These are phyloP conservation scores for Heliconius charithonia DNA, from an alignment of 2,888 invertebrate genomes.

Conservation along the genomic window DNA sequence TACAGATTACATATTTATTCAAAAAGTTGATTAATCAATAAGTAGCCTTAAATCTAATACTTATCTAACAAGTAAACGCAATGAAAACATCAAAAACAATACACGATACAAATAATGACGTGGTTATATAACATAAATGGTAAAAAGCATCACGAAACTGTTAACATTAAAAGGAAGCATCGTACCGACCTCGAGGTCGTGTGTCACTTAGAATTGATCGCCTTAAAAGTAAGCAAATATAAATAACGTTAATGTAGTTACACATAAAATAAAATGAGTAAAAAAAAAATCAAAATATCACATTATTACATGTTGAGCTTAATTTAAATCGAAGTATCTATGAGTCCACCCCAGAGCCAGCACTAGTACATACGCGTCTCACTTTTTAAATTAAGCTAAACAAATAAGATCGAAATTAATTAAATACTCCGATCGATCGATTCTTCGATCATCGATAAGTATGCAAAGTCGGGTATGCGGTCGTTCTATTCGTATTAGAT, in stretches of 20 bases:
- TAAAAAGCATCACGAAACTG: conserved; percentile 70
- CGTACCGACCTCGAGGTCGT: conserved; percentile 60
- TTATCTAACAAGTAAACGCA: conserved; percentile 74
- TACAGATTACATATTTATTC: conserved; percentile 77
- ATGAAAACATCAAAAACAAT: conserved; percentile 67
- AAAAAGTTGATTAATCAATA: conserved; percentile 76
- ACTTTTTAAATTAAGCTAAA: conserved; percentile 80
- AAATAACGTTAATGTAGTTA: conserved; percentile 66
- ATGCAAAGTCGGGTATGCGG: conserved; percentile 37
- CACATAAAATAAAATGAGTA: conserved; percentile 73
- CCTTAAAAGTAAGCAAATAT: conserved; percentile 66
- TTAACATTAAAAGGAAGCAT: conserved; percentile 80
- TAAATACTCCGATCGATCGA: conserved; percentile 48
- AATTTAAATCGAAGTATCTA: conserved; percentile 73
- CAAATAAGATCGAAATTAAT: conserved; percentile 70
- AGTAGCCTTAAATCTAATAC: conserved; percentile 68
- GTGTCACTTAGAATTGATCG: conserved; percentile 55
- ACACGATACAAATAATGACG: conserved; percentile 59
- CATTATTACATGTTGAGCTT: conserved; percentile 83
- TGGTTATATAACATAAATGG: conserved; percentile 73
- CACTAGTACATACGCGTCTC: conserved; percentile 51
- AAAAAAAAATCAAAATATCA: conserved; percentile 82
- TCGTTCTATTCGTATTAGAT: conserved; percentile 49
- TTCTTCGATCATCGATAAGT: conserved; percentile 16
- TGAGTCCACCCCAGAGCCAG: conserved; percentile 57